Percentiles rank a stretch among this genome's conserved stretches.
phyloP scores from a whole-genome alignment of 2,888 invertebrate genomes.

The Pantelozetes paolii region DNA sequence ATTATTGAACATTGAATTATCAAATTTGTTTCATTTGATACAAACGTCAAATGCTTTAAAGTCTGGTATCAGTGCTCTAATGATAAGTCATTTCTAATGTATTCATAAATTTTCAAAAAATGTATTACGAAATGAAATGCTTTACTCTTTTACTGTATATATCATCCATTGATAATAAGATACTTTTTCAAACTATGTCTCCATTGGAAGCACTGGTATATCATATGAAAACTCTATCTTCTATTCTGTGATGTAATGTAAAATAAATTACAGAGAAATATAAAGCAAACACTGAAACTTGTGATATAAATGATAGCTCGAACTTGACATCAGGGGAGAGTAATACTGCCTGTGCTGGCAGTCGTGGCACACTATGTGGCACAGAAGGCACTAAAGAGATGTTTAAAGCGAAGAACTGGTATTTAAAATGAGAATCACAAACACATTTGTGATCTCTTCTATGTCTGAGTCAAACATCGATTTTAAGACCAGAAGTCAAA shows the following conservation, averaged over 20 bases:
- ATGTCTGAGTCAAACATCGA: not conserved
- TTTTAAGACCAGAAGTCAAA: too few species aligned
- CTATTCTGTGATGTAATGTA: conserved; percentile 11
- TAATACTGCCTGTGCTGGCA: not conserved
- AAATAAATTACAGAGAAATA: conserved; percentile 10
- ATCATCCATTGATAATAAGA: too few species aligned
- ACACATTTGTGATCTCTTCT: not conserved
- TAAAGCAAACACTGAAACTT: conserved; percentile 12
- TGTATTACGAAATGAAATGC: not conserved
- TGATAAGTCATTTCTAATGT: not conserved
- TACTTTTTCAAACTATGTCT: too few species aligned
- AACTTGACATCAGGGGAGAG: conserved; percentile 4
- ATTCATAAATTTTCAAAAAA: conserved; percentile 2
- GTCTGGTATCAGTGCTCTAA: not conserved
- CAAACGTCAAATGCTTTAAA: not conserved
- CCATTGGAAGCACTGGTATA: not conserved
- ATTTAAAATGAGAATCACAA: conserved; percentile 29
- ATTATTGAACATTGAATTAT: conserved; percentile 18
- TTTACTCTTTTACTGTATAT: not conserved
- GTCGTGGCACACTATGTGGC: not conserved
- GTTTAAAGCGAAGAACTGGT: conserved; percentile 1
- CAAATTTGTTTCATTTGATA: conserved; percentile 9
- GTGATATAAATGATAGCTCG: conserved; percentile 21
- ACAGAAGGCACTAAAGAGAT: not conserved
- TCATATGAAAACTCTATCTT: not conserved